Base-by-base conservation (phyloP, 1,140 invertebrate genomes). In the Ephestia elutella region DNA sequence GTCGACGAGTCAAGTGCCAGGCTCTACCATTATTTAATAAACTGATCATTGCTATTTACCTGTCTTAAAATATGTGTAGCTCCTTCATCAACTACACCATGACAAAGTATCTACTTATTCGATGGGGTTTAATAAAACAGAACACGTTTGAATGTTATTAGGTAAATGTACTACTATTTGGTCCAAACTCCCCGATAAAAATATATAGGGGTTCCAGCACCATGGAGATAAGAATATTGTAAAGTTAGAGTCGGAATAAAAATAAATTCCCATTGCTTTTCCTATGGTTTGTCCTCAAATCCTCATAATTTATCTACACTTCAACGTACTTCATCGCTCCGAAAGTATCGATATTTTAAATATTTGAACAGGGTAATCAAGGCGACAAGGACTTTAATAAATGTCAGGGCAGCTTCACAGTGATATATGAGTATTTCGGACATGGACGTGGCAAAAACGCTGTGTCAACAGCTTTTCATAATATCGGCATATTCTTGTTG, bases 401-500 rank as follows among this genome's bases (percentile, higher is more conserved):
- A 76, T 69, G 71, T 73, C 73, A 70, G 25, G 25, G 60, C 56
- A 64, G 68, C 65, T 68, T 59, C 64, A 59, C 67, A 65, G 56
- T 76, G 73, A 76, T 72, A 64, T 71, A 76, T 71, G 65, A 63
- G 60, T 60, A 63, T 75, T 75, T 71, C 60, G 64, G 61, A 63
- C 65, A 65, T 58, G 30, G 61, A 49, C 32, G 56, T 35, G 61
- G 60, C 63, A 69, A 75, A 75, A 70, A 59, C 55, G 68, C 71
- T 70, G 62, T 59, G 71, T 73, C 70, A 75, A 71, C 55, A 30
- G 53, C 59, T 53, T 65, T 72, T 71, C 65, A 71, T 73, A 65
- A 59, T 51, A 62, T 57, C 56, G 60, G 48, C 59, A 30, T 25
- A 62, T 70, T 71, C 66, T 68, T 64, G 65, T 64, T 55, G 62